phyloP scores from a whole-genome alignment of 1,140 invertebrate species.

The Neodiprion fabricii region DNA sequence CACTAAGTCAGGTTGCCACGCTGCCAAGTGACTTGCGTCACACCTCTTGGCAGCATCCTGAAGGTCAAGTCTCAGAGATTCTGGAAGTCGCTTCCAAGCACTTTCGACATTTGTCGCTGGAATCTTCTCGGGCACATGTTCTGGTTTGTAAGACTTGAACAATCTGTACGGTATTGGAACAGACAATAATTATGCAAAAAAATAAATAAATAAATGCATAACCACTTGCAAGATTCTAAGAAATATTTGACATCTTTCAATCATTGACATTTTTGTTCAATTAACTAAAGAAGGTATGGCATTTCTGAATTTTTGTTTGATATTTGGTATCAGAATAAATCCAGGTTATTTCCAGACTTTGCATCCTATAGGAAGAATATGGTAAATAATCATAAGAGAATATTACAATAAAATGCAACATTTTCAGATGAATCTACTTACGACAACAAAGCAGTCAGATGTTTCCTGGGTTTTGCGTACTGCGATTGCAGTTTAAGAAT shows the following conservation, averaged over 20 bases:
- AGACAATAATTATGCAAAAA: neutral
- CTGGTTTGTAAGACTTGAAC: slow-evolving; percentile 59
- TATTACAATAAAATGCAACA: neutral
- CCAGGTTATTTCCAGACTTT: neutral
- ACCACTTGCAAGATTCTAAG: slow-evolving; percentile 8
- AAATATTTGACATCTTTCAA: too few species aligned
- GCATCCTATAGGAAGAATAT: slow-evolving; percentile 1
- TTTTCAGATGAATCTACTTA: slow-evolving; percentile 28
- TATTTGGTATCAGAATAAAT: neutral
- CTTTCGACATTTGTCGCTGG: slow-evolving; percentile 51
- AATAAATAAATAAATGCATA: slow-evolving; percentile 17
- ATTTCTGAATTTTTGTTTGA: too few species aligned
- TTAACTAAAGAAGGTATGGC: too few species aligned
- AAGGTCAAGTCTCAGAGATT: slow-evolving; percentile 41
- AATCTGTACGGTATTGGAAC: slow-evolving; percentile 36
- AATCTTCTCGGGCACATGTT: slow-evolving; percentile 56
- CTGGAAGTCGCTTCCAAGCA: slow-evolving; percentile 50
- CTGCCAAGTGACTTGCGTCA: neutral
- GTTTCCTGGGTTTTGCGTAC: slow-evolving; percentile 37
- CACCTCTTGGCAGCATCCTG: slow-evolving; percentile 35
- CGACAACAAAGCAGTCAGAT: slow-evolving; percentile 51
- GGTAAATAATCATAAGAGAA: too few species aligned
- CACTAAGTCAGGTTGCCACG: neutral
- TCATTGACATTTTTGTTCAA: too few species aligned
- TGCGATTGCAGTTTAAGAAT: slow-evolving; percentile 36